phyloP scores from a whole-genome alignment of 2,113 vertebrate genomes.

The Cephalopterus ornatus region DNA sequence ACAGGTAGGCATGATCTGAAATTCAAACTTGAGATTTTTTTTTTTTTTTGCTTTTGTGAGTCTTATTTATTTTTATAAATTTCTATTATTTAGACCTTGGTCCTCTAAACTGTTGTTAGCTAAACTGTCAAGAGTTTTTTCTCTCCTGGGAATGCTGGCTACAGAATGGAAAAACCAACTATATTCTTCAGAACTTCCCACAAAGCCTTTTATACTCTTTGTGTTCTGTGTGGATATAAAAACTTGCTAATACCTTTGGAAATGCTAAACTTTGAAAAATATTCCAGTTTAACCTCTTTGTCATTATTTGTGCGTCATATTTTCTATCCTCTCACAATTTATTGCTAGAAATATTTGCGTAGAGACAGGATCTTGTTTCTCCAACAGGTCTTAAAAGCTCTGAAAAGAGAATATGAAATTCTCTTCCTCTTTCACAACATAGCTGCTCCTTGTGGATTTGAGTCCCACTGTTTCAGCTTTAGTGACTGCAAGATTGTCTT shows the following conservation, averaged over 20 bases:
- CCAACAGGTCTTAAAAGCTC: not conserved
- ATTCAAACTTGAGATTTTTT: not conserved
- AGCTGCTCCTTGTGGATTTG: not conserved
- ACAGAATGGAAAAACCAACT: not conserved
- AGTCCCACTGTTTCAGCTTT: not conserved
- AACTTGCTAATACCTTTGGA: not conserved
- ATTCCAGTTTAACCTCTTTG: not conserved
- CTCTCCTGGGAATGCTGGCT: not conserved
- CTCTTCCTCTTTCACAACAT: not conserved
- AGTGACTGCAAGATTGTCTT: not conserved
- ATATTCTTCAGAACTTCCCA: not conserved
- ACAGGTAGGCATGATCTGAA: not conserved
- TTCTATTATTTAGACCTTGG: not conserved
- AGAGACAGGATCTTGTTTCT: not conserved
- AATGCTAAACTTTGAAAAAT: not conserved
- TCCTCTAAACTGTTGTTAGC: not conserved
- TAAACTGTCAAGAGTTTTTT: not conserved
- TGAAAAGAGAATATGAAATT: not conserved
- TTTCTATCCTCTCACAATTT: not conserved
- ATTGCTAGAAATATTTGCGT: not conserved
- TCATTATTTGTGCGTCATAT: not conserved
- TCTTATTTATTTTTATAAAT: not conserved
- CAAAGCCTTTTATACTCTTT: not conserved
- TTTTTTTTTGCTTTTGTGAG: not conserved
- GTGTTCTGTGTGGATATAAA: not conserved